Percentiles rank a stretch among this genome's conserved stretches.
phyloP scores from a whole-genome alignment of 2,888 invertebrate genomes.

The Cactoblastis cactorum region DNA sequence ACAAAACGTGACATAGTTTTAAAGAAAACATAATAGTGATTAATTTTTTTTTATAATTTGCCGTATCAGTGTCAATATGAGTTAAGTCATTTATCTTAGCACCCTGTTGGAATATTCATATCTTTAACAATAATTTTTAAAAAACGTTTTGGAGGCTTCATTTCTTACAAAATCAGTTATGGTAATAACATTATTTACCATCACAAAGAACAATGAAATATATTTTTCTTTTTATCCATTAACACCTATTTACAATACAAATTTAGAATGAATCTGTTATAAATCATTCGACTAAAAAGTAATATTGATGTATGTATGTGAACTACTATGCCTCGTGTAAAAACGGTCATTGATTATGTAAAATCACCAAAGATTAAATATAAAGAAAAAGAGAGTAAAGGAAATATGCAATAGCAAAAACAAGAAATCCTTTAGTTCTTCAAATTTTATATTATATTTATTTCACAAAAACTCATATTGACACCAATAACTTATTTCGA shows the following conservation, averaged over 20 bases:
- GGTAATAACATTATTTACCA: too few relatives aligned
- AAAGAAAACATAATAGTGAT: slow-evolving; percentile 26
- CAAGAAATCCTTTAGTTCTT: not conserved
- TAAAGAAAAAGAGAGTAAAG: too few relatives aligned
- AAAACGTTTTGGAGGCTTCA: not conserved
- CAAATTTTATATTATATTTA: not conserved
- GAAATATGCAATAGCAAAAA: too few relatives aligned
- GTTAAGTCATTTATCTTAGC: slow-evolving; percentile 3
- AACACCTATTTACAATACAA: not conserved
- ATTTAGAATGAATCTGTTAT: too few relatives aligned
- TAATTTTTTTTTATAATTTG: slow-evolving; percentile 24
- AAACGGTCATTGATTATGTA: too few relatives aligned
- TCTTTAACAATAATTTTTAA: not conserved
- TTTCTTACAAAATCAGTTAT: not conserved
- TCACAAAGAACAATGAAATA: too few relatives aligned
- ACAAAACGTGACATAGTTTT: slow-evolving; percentile 31
- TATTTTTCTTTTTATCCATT: too few relatives aligned
- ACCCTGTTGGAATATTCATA: slow-evolving; percentile 5
- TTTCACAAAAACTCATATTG: slow-evolving; percentile 1
- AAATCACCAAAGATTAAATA: too few relatives aligned
- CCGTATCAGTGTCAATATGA: slow-evolving; percentile 2
- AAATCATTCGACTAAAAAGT: too few relatives aligned
- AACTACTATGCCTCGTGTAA: too few relatives aligned
- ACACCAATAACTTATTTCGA: slow-evolving; percentile 6
- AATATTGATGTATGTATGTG: too few relatives aligned